A percentile compares a stretch with the other conserved stretches of the same genome.
phyloP scores from a whole-genome alignment of 2,797 vertebrate genomes.

The Sciurus carolinensis region DNA sequence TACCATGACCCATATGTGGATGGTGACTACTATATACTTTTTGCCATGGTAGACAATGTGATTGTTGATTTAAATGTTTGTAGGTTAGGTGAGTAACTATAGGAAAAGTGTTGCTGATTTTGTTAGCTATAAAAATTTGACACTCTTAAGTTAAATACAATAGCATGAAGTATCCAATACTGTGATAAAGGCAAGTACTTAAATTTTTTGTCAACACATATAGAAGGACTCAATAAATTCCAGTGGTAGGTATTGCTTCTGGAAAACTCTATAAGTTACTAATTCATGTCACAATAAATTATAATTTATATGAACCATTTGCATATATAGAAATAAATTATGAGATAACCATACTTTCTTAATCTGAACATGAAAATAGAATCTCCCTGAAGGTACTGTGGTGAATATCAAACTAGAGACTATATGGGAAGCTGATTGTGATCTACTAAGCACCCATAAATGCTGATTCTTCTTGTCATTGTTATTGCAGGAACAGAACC shows the following conservation, averaged over 20 bases:
- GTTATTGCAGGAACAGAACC: background rate
- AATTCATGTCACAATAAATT: constrained; percentile 15
- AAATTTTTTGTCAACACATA: background rate
- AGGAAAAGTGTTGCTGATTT: background rate
- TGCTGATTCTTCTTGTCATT: background rate
- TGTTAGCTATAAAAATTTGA: background rate
- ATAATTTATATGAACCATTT: background rate
- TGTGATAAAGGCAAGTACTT: background rate
- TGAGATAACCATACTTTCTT: background rate
- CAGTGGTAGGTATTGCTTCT: background rate
- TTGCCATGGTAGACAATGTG: background rate
- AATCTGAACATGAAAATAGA: background rate
- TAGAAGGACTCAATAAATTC: background rate
- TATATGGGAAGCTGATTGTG: background rate
- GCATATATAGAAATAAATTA: constrained; percentile 3
- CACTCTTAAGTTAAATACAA: background rate
- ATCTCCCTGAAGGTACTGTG: background rate
- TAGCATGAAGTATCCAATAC: background rate
- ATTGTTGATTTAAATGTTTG: background rate
- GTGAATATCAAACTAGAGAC: background rate
- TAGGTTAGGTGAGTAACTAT: background rate
- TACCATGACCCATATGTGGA: fast-evolving
- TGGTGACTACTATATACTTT: background rate
- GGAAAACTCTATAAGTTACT: background rate
- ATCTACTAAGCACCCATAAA: background rate